Percentiles rank a stretch among this genome's conserved stretches.
phyloP scores from a whole-genome alignment of 2,797 vertebrate genomes.

The Buceros bicornis region DNA sequence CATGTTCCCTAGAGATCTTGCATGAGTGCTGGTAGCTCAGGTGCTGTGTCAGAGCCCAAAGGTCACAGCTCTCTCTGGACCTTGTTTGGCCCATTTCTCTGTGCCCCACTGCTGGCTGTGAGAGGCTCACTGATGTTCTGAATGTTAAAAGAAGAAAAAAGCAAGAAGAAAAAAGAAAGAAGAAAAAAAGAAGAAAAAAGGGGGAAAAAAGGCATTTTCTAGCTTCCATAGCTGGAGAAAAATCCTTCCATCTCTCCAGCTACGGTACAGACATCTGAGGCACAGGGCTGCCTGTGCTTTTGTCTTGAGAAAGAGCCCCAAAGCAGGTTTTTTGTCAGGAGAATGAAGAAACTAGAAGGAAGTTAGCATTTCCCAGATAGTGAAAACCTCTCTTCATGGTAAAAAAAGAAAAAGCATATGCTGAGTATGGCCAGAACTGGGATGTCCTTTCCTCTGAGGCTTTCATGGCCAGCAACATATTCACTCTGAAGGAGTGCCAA shows the following conservation, averaged over 20 bases:
- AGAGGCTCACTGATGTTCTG: neutral
- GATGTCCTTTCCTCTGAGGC: neutral
- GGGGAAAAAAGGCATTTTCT: neutral
- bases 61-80: neutral
- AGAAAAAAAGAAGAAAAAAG: too few relatives aligned
- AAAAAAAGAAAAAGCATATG: accelerated
- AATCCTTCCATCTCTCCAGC: neutral
- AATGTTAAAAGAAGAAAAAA: accelerated
- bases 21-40: neutral
- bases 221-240: neutral
- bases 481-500: neutral
- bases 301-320: neutral
- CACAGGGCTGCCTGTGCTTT: neutral
- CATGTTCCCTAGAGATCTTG: neutral
- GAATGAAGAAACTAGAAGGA: neutral
- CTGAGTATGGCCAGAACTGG: neutral
- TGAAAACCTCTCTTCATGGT: neutral
- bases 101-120: neutral
- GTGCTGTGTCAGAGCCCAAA: neutral
- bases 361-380: neutral
- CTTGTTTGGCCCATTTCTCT: neutral
- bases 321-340: neutral
- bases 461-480: neutral
- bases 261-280: neutral
- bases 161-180: neutral